Percentiles rank a stretch among this genome's conserved stretches.
phyloP scores from a whole-genome alignment of 2,888 invertebrate species.

The Griposia aprilina region DNA sequence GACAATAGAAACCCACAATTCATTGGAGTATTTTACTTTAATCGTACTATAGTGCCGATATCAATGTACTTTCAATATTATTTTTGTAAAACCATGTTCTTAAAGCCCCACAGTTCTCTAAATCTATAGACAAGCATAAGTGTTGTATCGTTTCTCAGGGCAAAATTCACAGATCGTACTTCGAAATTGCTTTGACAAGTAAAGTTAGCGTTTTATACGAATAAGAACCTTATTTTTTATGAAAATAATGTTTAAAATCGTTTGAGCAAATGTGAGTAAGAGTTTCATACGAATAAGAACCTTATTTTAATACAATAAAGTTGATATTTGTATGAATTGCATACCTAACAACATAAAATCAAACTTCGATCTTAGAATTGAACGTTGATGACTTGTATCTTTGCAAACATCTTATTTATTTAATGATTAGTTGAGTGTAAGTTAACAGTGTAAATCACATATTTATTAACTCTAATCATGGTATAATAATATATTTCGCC shows the following conservation, averaged over 20 bases:
- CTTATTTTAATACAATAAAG: neutral
- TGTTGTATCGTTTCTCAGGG: neutral
- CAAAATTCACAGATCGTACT: neutral
- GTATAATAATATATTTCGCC: no score
- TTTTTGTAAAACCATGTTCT: neutral
- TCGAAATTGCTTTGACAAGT: neutral
- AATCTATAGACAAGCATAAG: neutral
- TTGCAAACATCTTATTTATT: neutral
- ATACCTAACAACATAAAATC: neutral
- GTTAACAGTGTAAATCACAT: neutral
- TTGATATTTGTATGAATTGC: neutral
- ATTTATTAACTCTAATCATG: no score
- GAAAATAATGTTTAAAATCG: neutral
- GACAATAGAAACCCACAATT: neutral
- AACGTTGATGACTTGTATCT: no score
- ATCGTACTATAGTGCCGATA: slow-evolving; percentile 20
- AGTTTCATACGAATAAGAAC: neutral
- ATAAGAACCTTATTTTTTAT: neutral
- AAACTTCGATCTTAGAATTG: neutral
- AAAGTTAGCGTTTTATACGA: neutral
- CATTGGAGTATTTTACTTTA: slow-evolving; percentile 6
- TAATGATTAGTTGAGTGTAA: neutral
- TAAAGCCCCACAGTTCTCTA: neutral
- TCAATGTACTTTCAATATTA: neutral
- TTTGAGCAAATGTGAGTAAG: neutral